Evolutionary conservation across 1,140 invertebrate genomes (phyloP).

Genomic region (Drosophila asahinai): DNA sequence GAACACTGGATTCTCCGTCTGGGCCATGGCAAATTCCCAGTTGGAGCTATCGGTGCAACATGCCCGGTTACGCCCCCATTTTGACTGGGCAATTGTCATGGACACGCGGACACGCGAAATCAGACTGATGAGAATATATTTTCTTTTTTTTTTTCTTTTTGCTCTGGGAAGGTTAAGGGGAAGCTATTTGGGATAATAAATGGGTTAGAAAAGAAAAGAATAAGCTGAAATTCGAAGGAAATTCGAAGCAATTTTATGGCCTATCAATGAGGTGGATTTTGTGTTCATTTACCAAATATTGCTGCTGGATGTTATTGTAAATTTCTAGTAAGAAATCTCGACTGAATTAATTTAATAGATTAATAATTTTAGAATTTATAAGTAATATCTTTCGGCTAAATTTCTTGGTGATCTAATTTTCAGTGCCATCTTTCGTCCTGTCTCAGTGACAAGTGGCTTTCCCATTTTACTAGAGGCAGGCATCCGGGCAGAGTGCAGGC

Average conservation of each 20-base stretch:
- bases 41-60: constrained; percentile 43
- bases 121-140: constrained; percentile 38
- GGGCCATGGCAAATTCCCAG: constrained; percentile 63
- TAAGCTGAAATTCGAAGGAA: neutral
- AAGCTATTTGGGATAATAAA: constrained; percentile 25
- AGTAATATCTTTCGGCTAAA: neutral
- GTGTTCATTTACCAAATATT: neutral
- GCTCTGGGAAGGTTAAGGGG: neutral
- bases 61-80: constrained; percentile 62
- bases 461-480: constrained; percentile 21
- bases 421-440: neutral
- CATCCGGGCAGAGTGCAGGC: constrained; percentile 2
- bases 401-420: neutral
- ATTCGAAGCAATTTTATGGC: neutral
- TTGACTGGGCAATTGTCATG: constrained; percentile 65
- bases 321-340: neutral
- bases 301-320: neutral
- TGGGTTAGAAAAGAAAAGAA: constrained; percentile 9
- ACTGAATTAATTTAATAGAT: neutral
- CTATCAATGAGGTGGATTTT: neutral
- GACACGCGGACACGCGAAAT: constrained; percentile 33
- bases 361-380: neutral
- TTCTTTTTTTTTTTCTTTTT: constrained; percentile 1
- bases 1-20: constrained; percentile 26
- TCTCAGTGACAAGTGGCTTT: constrained; percentile 22